Conservation (phyloP, 2,113 vertebrate genomes). For the Platysteira castanea region DNA sequence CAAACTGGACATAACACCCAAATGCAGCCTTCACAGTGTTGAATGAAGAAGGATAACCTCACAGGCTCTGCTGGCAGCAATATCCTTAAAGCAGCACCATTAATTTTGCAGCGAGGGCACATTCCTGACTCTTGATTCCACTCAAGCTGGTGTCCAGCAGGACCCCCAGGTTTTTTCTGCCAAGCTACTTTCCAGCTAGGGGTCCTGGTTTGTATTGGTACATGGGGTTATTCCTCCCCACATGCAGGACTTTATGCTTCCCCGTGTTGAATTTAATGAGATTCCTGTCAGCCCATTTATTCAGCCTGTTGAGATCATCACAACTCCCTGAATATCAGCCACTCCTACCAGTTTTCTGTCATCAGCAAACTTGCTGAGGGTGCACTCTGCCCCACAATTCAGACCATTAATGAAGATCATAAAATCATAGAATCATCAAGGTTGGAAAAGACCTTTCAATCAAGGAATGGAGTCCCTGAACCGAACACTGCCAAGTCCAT, state of each 20-base stretch:
- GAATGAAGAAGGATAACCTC: not conserved
- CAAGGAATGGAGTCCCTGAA: not conserved
- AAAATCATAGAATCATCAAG: not conserved
- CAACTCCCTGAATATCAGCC: not conserved
- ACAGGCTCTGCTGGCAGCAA: not conserved
- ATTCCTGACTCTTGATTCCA: not conserved
- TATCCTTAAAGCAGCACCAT: not conserved
- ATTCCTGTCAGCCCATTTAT: not conserved
- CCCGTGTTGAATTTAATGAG: not conserved
- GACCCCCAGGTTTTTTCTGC: not conserved
- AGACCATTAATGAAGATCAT: not conserved
- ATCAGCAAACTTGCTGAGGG: not conserved
- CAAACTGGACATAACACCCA: not conserved
- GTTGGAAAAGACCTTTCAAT: not conserved
- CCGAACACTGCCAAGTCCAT: not conserved
- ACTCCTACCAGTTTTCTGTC: not conserved
- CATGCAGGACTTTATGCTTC: accelerated
- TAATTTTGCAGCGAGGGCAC: not conserved
- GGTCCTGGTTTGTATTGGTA: accelerated
- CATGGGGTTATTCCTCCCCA: not conserved
- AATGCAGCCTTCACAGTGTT: not conserved
- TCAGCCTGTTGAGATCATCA: not conserved
- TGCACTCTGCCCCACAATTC: not conserved
- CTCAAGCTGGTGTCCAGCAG: not conserved
- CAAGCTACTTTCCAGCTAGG: not conserved